These are phyloP conservation scores for Dolichoris vasculosae DNA, from an alignment of 1,140 invertebrate species.

Conservation along the genomic window DNA sequence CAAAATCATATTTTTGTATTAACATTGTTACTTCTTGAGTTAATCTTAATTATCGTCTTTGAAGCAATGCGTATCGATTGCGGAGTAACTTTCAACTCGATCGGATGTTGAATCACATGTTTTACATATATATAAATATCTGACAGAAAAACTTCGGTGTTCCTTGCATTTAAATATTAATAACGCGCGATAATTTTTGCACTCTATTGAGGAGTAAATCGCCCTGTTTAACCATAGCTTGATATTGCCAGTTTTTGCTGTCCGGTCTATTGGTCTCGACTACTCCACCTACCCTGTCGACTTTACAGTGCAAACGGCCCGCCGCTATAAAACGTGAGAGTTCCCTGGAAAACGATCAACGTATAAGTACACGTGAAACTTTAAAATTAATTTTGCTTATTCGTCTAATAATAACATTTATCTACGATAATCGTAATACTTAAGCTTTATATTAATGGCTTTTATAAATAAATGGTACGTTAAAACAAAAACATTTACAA, in stretches of 20 bases:
- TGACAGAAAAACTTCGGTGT: constrained; percentile 10
- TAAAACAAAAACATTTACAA: too few relatives aligned
- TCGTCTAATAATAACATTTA: too few relatives aligned
- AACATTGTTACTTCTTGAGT: constrained; percentile 23
- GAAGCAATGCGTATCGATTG: constrained; percentile 1
- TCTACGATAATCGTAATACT: too few relatives aligned
- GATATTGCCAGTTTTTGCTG: constrained; percentile 95
- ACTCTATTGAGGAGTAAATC: constrained; percentile 98
- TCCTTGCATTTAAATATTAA: constrained; percentile 88
- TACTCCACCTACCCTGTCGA: constrained; percentile 97
- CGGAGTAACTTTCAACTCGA: constrained; percentile 14
- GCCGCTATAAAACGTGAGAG: constrained; percentile 95
- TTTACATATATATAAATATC: constrained; percentile 26
- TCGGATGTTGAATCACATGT: constrained; percentile 21
- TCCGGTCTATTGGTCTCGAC: constrained; percentile 97
- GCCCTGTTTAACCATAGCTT: constrained; percentile 98
- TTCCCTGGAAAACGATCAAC: constrained; percentile 76
- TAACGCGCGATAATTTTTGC: constrained; percentile 98
- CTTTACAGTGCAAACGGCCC: constrained; percentile 96
- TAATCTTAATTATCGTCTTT: constrained; percentile 6
- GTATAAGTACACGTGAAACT: constrained; percentile 5
- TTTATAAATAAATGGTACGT: too few relatives aligned
- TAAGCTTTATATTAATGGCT: too few relatives aligned
- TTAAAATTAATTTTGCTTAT: too few relatives aligned
- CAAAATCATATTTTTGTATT: constrained; percentile 46